Evolutionary conservation across 2,797 vertebrate species (phyloP).

Genomic region (Rhinoraja longicauda): DNA sequence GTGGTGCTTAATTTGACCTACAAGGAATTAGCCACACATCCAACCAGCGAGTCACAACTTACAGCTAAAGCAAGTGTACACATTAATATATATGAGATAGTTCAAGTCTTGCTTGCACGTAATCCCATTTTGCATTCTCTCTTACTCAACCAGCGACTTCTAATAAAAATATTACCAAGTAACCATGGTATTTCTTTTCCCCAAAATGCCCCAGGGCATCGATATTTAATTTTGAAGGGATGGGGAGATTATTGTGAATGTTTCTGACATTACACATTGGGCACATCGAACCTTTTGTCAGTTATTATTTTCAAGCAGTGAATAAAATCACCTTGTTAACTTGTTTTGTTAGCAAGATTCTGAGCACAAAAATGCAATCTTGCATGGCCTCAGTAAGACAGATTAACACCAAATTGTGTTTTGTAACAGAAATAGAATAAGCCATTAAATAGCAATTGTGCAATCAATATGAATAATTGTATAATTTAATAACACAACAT

Average conservation of each 20-base stretch:
- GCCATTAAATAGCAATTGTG: constrained; percentile 34
- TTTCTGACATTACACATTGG: not conserved
- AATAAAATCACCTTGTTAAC: constrained; percentile 30
- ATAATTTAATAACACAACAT: constrained; percentile 20
- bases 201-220: not conserved
- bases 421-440: constrained; percentile 8
- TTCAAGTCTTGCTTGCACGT: not conserved
- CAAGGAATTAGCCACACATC: too few species aligned
- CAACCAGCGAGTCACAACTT: too few species aligned
- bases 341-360: not conserved
- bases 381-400: not conserved
- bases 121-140: not conserved
- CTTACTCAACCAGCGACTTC: not conserved
- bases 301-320: constrained; percentile 13
- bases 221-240: constrained; percentile 9
- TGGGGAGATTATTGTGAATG: not conserved
- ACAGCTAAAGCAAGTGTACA: too few species aligned
- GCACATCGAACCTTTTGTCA: not conserved
- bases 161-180: not conserved
- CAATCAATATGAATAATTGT: constrained; percentile 29
- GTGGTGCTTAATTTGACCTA: too few species aligned
- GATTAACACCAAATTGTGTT: not conserved
- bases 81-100: not conserved
- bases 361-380: not conserved
- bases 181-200: not conserved